Evolutionary conservation across 2,797 vertebrate species (phyloP).

Genomic region (Orientallactaga sibirica): DNA sequence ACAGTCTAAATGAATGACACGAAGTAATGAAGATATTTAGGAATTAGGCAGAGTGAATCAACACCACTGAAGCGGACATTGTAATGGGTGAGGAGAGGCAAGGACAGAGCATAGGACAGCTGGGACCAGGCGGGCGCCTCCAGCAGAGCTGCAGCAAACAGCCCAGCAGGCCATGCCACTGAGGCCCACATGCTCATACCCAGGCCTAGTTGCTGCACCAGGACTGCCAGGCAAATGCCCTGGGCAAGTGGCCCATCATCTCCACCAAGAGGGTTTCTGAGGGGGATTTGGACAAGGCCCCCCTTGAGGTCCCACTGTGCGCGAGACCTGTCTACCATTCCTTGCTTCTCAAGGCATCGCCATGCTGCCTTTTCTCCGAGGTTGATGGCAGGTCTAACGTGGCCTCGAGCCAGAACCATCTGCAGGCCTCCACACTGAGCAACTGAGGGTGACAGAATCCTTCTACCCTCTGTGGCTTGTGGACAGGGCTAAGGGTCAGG

Average conservation of each 20-base stretch:
- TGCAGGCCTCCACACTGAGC: neutral
- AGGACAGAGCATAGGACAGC: too few relatives aligned
- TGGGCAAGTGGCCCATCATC: neutral
- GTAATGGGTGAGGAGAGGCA: accelerated
- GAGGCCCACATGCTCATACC: neutral
- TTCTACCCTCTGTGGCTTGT: accelerated
- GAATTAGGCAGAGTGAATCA: neutral
- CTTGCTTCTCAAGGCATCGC: neutral
- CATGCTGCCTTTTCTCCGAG: neutral
- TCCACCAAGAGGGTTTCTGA: neutral
- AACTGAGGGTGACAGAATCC: neutral
- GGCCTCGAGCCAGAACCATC: neutral
- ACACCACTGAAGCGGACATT: accelerated
- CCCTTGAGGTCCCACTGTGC: neutral
- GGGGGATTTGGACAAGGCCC: neutral
- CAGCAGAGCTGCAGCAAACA: neutral
- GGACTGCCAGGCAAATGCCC: neutral
- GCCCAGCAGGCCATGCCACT: neutral
- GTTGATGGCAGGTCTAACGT: neutral
- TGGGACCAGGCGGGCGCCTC: neutral
- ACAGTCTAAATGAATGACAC: accelerated
- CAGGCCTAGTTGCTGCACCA: neutral
- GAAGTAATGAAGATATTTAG: neutral
- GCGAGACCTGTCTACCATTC: neutral
- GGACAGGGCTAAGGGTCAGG: neutral